These are phyloP conservation scores for Omphaloscelis lunosa DNA, from an alignment of 2,888 invertebrate species.

Conservation along the genomic window DNA sequence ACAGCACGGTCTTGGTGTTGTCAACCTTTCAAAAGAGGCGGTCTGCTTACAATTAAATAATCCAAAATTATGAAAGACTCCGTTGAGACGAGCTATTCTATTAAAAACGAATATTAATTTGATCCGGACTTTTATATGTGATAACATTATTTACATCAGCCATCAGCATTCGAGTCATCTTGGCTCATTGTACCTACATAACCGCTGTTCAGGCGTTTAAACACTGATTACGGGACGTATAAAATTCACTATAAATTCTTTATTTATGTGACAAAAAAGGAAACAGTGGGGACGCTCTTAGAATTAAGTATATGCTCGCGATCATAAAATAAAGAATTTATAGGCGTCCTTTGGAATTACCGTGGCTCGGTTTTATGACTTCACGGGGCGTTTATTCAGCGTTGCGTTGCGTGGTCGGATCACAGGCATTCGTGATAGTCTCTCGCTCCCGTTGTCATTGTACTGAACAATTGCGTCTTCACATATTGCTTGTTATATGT, in stretches of 20 bases:
- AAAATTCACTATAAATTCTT: conserved; percentile 85
- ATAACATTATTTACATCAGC: conserved; percentile 77
- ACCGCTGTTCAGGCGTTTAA: conserved; percentile 77
- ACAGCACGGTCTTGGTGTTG: conserved; percentile 73
- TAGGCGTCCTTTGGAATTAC: conserved; percentile 89
- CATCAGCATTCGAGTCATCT: conserved; percentile 73
- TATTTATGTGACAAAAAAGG: conserved; percentile 87
- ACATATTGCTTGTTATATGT: conserved; percentile 56
- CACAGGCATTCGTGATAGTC: conserved; percentile 82
- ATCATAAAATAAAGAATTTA: conserved; percentile 90
- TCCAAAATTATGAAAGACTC: conserved; percentile 65
- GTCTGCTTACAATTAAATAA: conserved; percentile 76
- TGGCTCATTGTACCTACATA: conserved; percentile 75
- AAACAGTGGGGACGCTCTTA: conserved; percentile 86
- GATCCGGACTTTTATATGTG: conserved; percentile 70
- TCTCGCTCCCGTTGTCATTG: conserved; percentile 77
- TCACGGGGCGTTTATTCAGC: conserved; percentile 88
- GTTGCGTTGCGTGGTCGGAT: conserved; percentile 84
- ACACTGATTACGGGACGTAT: conserved; percentile 81
- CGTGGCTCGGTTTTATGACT: conserved; percentile 88
- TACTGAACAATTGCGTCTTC: conserved; percentile 77
- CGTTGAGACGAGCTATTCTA: conserved; percentile 67
- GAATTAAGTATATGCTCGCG: conserved; percentile 89
- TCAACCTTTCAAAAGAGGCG: conserved; percentile 77
- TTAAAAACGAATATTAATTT: conserved; percentile 69